phyloP scores from a whole-genome alignment of 2,113 vertebrate genomes.

The Phocoena sinus region DNA sequence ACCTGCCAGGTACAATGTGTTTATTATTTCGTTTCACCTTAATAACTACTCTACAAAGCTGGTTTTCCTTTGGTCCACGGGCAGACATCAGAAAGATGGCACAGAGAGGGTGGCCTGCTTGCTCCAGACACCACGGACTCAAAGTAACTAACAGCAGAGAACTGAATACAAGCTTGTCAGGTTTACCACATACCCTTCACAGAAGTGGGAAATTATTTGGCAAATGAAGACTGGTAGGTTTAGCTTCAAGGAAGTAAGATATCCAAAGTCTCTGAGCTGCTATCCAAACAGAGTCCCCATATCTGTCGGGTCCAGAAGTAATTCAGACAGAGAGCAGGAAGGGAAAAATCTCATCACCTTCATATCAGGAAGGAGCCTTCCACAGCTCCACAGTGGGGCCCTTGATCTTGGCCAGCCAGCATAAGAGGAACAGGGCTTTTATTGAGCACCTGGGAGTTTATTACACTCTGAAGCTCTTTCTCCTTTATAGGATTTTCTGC shows the following conservation, averaged over 20 bases:
- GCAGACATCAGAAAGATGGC: background rate
- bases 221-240: constrained; percentile 43
- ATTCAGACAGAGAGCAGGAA: constrained; percentile 32
- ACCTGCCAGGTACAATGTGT: background rate
- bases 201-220: constrained; percentile 27
- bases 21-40: background rate
- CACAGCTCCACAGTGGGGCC: fast-evolving
- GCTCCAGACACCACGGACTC: background rate
- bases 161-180: background rate
- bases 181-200: background rate
- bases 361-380: background rate
- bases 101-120: background rate
- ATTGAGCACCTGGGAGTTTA: constrained; percentile 53
- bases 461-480: constrained; percentile 33
- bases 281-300: background rate
- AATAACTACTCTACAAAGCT: background rate
- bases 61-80: background rate
- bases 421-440: background rate
- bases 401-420: constrained; percentile 33
- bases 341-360: constrained; percentile 54
- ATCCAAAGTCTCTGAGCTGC: background rate
- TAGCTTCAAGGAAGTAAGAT: constrained; percentile 35
- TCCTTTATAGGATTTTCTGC: constrained; percentile 58
- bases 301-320: constrained; percentile 11
- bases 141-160: background rate